Conservation (phyloP, 2,888 invertebrate genomes). For the Cactoblastis cactorum region DNA sequence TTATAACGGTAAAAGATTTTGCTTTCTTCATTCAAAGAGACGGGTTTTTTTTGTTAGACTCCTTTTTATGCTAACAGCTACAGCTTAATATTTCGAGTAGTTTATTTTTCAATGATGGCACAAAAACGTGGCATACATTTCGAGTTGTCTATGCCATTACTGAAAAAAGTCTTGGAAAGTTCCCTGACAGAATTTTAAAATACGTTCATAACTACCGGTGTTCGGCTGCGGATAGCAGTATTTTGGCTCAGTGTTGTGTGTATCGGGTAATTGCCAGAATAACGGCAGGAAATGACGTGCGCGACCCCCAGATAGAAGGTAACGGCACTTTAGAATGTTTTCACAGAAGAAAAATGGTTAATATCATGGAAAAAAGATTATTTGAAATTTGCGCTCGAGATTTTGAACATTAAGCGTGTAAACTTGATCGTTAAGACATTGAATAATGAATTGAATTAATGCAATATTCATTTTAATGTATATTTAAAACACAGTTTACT, state of each 20-base stretch:
- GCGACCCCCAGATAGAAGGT: background rate
- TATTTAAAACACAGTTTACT: no score
- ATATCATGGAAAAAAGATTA: background rate
- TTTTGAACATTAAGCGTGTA: no score
- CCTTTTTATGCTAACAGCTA: no score
- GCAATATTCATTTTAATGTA: no score
- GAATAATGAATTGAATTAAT: no score
- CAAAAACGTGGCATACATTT: background rate
- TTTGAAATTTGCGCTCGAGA: no score
- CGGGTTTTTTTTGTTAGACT: no score
- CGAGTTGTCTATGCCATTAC: constrained; percentile 2
- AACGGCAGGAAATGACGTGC: constrained; percentile 7
- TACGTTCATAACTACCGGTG: constrained; percentile 19
- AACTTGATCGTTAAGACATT: no score
- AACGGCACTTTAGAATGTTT: background rate
- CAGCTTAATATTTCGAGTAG: no score
- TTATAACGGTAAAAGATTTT: no score
- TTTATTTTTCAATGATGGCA: no score
- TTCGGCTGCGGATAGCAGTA: constrained; percentile 7
- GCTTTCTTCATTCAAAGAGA: no score
- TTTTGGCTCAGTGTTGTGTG: background rate
- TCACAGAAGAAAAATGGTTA: background rate
- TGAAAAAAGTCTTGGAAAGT: constrained; percentile 16
- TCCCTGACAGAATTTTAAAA: constrained; percentile 19
- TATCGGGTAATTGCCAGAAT: constrained; percentile 10